These are phyloP conservation scores for Tenebrio molitor DNA, from an alignment of 1,140 invertebrate genomes.

Conservation along the genomic window DNA sequence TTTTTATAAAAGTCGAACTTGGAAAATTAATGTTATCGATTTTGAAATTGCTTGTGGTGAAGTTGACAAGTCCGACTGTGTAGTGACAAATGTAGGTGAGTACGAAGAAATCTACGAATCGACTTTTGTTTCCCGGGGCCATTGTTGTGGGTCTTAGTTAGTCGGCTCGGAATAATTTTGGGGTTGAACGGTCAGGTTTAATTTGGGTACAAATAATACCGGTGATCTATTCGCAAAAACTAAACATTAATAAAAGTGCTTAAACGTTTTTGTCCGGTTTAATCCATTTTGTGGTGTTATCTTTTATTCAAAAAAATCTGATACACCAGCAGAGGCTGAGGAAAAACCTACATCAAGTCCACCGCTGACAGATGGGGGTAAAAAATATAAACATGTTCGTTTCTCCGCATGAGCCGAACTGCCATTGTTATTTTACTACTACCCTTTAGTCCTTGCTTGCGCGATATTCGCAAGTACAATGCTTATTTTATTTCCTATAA, in stretches of 20 bases:
- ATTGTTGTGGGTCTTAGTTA: slow-evolving; percentile 26
- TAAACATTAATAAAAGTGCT: slow-evolving; percentile 31
- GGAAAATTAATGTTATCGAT: too few species aligned
- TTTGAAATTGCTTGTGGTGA: too few species aligned
- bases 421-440: slow-evolving; percentile 8
- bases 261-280: slow-evolving; percentile 20
- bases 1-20: too few species aligned
- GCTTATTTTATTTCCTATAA: background rate
- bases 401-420: slow-evolving; percentile 14
- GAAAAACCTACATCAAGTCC: slow-evolving; percentile 26
- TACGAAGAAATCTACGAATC: too few species aligned
- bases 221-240: background rate
- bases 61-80: too few species aligned
- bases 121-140: too few species aligned
- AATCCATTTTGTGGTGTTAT: slow-evolving; percentile 26
- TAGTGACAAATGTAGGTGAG: too few species aligned
- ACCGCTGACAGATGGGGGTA: slow-evolving; percentile 28
- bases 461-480: too few species aligned
- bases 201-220: slow-evolving; percentile 5
- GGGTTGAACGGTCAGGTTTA: slow-evolving; percentile 2
- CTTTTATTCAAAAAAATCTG: slow-evolving; percentile 34
- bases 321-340: background rate
- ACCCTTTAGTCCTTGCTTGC: too few species aligned
- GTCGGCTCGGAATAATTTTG: slow-evolving; percentile 4
- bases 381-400: slow-evolving; percentile 26